Base-by-base conservation (phyloP, 1,140 invertebrate genomes). In the Tetragnatha versicolor region DNA sequence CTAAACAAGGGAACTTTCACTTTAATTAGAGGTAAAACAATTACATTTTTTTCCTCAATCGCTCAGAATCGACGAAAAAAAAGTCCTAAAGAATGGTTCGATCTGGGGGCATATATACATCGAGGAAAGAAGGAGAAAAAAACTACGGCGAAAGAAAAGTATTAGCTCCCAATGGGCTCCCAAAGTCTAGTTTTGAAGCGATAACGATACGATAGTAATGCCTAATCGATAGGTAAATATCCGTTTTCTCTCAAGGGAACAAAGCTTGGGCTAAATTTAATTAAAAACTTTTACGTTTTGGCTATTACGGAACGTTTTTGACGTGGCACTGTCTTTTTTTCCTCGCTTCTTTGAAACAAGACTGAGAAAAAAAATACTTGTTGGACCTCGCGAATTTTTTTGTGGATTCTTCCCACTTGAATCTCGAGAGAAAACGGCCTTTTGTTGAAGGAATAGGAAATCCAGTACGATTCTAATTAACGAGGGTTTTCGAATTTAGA, bases 161-260 rank as follows among this genome's bases (percentile, higher is more conserved):
- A 69, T 69, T 58, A 72, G n/a, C 69, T 72, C 69, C 69, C 69
- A 58, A 39, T 58, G 53, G 69, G 33, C 31, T 55, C 27, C 72
- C 51, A 63, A 75, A 75, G 72, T 51, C 58, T 63, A 75, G 72
- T 75, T 75, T 58, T n/a, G 60, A 75, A 75, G 39, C 72, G 72
- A 75, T 75, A 63, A 75, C 72, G 72, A 75, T 70, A 70, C 72
- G 37, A 75, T 75, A 75, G 55, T 75, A 75, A 75, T 75, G 55
- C 58, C 20, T 75, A 75, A 75, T 75, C 72, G 72, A 75, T 75
- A 63, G 42, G 39, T 63, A 75, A 75, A 75, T 75, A 75, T 75
- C 72, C 55, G 58, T 63, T 75, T 63, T 63, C 72, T 63, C 58
- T 75, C 55, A 10, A 14, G 72, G 29, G 55, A 39, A 75, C 42